phyloP scores from a whole-genome alignment of 2,113 vertebrate species.

The Mionectes macconnelli region DNA sequence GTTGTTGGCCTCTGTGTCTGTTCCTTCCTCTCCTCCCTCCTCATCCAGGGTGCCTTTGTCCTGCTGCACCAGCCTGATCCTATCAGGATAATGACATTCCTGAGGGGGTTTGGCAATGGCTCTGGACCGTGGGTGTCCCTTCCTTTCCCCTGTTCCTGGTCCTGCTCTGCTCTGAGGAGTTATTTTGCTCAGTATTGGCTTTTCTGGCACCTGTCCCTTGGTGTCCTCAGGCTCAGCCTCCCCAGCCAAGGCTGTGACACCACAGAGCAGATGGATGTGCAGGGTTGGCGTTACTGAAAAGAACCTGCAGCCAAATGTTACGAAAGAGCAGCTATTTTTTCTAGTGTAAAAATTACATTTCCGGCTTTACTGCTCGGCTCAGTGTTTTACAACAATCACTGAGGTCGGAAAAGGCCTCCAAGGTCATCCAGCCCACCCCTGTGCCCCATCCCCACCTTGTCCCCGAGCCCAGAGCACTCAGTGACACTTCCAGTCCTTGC shows the following conservation, averaged over 20 bases:
- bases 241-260: too few species aligned
- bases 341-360: background rate
- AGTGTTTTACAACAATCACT: background rate
- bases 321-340: background rate
- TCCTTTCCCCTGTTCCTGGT: background rate
- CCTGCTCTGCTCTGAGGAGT: background rate
- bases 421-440: rapidly evolving
- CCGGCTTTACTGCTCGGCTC: background rate
- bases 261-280: background rate
- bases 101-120: rapidly evolving
- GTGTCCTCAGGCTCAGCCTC: background rate
- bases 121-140: background rate
- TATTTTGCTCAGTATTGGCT: rapidly evolving
- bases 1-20: background rate
- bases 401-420: background rate
- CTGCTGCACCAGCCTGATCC: background rate
- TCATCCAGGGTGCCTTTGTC: background rate
- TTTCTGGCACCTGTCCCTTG: background rate
- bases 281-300: background rate
- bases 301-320: background rate
- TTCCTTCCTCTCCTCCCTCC: background rate
- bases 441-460: background rate
- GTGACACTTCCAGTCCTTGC: rapidly evolving
- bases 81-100: background rate
- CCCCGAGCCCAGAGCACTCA: background rate